Percentiles rank a stretch among this genome's conserved stretches.
phyloP scores from a whole-genome alignment of 2,888 invertebrate species.

The Drosophila austrosaltans region DNA sequence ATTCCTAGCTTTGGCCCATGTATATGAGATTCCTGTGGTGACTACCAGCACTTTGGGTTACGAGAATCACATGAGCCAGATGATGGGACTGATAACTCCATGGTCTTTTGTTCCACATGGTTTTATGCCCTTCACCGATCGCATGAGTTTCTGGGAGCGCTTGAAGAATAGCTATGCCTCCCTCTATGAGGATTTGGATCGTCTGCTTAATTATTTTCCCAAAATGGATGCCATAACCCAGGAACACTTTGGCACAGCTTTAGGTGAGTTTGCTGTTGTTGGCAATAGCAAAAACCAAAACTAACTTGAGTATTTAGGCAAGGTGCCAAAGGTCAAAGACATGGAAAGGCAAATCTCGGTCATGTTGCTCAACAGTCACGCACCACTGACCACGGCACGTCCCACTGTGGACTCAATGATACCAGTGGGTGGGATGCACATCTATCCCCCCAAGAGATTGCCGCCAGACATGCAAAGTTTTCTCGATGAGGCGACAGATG shows the following conservation, averaged over 20 bases:
- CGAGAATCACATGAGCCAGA: conserved; percentile 83
- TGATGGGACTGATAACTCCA: conserved; percentile 84
- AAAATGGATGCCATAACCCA: conserved; percentile 80
- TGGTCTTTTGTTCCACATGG: conserved; percentile 84
- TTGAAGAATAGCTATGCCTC: conserved; percentile 84
- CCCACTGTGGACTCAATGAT: conserved; percentile 84
- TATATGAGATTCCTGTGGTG: conserved; percentile 83
- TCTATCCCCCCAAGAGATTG: conserved; percentile 82
- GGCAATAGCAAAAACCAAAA: neutral
- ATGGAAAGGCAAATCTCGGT: conserved; percentile 84
- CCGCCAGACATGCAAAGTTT: conserved; percentile 82
- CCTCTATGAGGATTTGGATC: conserved; percentile 77
- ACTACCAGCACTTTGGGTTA: conserved; percentile 83
- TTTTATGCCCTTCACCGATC: conserved; percentile 83
- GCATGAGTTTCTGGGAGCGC: conserved; percentile 85
- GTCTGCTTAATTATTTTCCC: conserved; percentile 79
- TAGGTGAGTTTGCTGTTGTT: conserved; percentile 52
- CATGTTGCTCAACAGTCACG: conserved; percentile 84
- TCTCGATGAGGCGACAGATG: conserved; percentile 82
- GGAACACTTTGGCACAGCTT: conserved; percentile 77
- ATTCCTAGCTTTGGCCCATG: conserved; percentile 81
- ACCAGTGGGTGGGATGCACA: conserved; percentile 85
- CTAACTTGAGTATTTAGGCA: conserved; percentile 51
- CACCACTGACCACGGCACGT: conserved; percentile 83
- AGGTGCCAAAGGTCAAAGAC: conserved; percentile 82